Percentiles rank a stretch among this genome's conserved stretches.
Evolutionary conservation across 1,140 invertebrate genomes (phyloP).

Genomic region (Ridgeia piscesae): DNA sequence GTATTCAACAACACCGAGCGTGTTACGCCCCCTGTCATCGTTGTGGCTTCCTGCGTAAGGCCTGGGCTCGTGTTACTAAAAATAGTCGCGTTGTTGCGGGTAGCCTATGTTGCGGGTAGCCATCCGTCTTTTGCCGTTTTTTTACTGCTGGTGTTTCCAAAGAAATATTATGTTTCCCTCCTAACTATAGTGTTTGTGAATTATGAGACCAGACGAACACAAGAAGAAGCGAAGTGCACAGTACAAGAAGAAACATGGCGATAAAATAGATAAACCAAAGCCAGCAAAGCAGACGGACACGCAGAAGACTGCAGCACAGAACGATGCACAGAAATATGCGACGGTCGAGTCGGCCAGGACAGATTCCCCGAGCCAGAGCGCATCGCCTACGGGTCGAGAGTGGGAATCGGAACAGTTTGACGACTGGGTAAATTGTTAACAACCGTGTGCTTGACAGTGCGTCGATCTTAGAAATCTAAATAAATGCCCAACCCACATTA

Average conservation of each 20-base stretch:
- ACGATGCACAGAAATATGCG: neutral
- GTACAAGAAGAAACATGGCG: constrained; percentile 15
- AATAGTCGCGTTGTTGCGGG: neutral
- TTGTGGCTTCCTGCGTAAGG: constrained; percentile 1
- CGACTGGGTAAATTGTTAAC: neutral
- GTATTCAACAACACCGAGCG: neutral
- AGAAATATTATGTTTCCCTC: neutral
- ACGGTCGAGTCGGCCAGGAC: neutral
- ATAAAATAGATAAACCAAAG: neutral
- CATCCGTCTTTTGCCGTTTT: neutral
- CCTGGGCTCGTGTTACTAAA: neutral
- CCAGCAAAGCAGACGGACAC: neutral
- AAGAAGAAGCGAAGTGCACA: constrained; percentile 15
- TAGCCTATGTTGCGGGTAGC: no score
- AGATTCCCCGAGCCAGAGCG: neutral
- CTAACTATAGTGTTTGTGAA: neutral
- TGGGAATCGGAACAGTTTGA: neutral
- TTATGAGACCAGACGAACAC: constrained; percentile 13
- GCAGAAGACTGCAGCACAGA: neutral
- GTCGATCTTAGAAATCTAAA: no score
- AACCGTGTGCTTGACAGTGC: no score
- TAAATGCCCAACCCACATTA: no score
- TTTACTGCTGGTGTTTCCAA: neutral
- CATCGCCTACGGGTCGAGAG: neutral
- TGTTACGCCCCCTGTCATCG: neutral